These are phyloP conservation scores for Arbacia lixula DNA, from an alignment of 53 echinoderm and acorn worm genomes.

Conservation along the genomic window DNA sequence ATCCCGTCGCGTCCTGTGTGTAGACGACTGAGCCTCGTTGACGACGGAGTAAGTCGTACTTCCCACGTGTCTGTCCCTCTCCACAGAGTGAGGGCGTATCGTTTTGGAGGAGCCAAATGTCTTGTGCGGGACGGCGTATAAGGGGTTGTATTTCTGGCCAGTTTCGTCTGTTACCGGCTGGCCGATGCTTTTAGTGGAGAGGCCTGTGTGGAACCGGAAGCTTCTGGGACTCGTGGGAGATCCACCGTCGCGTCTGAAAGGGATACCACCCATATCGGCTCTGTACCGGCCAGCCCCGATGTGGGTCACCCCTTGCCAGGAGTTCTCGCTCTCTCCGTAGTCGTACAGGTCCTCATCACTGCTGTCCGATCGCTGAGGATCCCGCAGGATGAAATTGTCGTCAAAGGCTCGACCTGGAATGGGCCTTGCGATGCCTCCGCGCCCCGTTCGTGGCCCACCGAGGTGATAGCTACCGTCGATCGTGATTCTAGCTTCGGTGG, in stretches of 20 bases:
- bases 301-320: conserved; percentile 13
- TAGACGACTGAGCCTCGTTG: conserved; percentile 30
- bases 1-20: conserved; percentile 4
- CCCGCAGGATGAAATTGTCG: conserved; percentile 71
- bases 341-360: conserved; percentile 96
- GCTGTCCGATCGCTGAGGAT: conserved; percentile 73
- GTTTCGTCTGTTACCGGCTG: too few relatives aligned
- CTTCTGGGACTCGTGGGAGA: conserved; percentile 50
- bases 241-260: conserved; percentile 32
- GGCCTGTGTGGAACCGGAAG: conserved; percentile 34
- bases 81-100: conserved; percentile 32
- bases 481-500: conserved; percentile 51
- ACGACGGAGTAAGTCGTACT: conserved; percentile 32
- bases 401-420: conserved; percentile 5
- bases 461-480: conserved; percentile 53
- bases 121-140: conserved; percentile 38
- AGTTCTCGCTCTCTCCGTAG: conserved; percentile 72
- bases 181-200: background rate
- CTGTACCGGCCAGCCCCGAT: conserved; percentile 17
- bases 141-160: background rate
- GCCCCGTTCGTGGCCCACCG: conserved; percentile 1
- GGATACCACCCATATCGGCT: conserved; percentile 45
- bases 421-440: background rate
- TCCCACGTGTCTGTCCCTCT: conserved; percentile 28
- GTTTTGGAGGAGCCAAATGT: conserved; percentile 34